phyloP scores from a whole-genome alignment of 2,113 vertebrate genomes.

The Engraulis encrasicolus region DNA sequence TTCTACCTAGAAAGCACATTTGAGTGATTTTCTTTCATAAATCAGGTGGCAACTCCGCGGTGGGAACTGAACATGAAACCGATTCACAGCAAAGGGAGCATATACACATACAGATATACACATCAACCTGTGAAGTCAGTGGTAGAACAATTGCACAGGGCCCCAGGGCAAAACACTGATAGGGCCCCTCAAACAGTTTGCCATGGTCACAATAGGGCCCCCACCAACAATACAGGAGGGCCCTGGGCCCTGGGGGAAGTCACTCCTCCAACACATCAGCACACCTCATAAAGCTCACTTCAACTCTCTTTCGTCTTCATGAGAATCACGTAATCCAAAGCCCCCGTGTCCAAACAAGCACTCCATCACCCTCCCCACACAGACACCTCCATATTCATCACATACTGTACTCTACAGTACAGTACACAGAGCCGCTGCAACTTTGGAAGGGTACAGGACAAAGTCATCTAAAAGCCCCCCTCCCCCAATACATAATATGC shows the following conservation, averaged over 20 bases:
- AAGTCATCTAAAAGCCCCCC: too few species aligned
- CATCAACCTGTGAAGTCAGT: background rate
- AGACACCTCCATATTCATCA: background rate
- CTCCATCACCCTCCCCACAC: background rate
- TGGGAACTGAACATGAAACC: background rate
- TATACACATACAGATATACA: background rate
- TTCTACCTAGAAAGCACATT: background rate
- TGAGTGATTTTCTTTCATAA: background rate
- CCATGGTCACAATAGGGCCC: too few species aligned
- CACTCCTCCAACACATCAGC: background rate
- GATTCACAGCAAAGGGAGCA: background rate
- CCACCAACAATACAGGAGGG: too few species aligned
- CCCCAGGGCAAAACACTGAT: too few species aligned
- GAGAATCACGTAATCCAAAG: background rate
- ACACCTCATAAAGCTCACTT: background rate
- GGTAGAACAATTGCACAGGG: too few species aligned
- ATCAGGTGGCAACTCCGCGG: background rate
- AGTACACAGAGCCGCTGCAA: too few species aligned
- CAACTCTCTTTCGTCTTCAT: background rate
- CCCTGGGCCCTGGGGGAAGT: too few species aligned
- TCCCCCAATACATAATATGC: too few species aligned
- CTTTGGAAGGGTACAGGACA: too few species aligned
- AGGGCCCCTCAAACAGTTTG: too few species aligned
- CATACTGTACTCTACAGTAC: too few species aligned
- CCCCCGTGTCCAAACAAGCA: background rate